A percentile compares a stretch with the other conserved stretches of the same genome.
phyloP scores from a whole-genome alignment of 2,113 vertebrate species.

The Progne subis region DNA sequence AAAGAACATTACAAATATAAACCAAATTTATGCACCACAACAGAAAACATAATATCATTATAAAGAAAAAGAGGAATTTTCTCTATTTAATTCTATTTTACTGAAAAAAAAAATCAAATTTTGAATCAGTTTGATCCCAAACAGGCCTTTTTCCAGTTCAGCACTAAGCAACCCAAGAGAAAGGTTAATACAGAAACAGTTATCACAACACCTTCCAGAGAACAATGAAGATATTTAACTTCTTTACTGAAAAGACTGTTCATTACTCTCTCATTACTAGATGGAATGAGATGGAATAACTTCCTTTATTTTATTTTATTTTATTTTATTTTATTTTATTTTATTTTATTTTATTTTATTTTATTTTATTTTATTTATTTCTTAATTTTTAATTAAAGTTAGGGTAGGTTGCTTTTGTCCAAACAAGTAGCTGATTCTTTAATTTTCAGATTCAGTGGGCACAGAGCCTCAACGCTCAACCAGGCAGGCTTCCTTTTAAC shows the following conservation, averaged over 20 bases:
- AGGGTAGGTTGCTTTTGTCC: not conserved
- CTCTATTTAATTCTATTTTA: not conserved
- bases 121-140: not conserved
- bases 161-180: not conserved
- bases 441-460: not conserved
- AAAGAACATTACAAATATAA: too few species aligned
- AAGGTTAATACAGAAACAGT: not conserved
- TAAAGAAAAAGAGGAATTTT: not conserved
- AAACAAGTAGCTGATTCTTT: not conserved
- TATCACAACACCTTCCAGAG: not conserved
- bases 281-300: not conserved
- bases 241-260: not conserved
- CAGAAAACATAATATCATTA: not conserved
- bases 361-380: too few species aligned
- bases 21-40: not conserved
- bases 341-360: too few species aligned
- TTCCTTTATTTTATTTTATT: not conserved
- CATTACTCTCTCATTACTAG: not conserved
- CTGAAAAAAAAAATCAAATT: not conserved
- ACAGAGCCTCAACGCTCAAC: not conserved
- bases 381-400: not conserved
- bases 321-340: too few species aligned
- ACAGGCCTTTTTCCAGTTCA: not conserved
- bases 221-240: not conserved
- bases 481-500: not conserved